These are phyloP conservation scores for Carollia perspicillata DNA, from an alignment of 2,113 vertebrate genomes.

Conservation along the genomic window DNA sequence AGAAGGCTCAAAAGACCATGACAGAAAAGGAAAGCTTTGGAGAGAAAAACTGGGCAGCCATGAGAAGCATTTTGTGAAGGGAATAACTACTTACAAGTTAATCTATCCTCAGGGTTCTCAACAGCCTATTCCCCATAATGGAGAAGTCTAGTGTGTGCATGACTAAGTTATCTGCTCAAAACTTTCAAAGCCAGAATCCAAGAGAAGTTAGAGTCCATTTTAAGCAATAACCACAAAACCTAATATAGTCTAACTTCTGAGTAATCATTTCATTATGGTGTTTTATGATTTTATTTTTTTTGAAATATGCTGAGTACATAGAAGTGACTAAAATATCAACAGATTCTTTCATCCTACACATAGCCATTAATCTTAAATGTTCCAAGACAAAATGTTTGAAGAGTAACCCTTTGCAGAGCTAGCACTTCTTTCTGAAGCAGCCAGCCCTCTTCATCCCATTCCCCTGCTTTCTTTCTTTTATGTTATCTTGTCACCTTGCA, in stretches of 20 bases:
- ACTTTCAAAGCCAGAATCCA: slow-evolving; percentile 49
- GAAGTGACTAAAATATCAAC: slow-evolving; percentile 83
- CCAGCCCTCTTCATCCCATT: not conserved
- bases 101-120: not conserved
- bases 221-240: slow-evolving; percentile 70
- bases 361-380: slow-evolving; percentile 78
- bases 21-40: not conserved
- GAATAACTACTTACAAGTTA: not conserved
- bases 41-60: not conserved
- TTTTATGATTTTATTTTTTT: slow-evolving; percentile 74
- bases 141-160: not conserved
- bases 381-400: slow-evolving; percentile 71
- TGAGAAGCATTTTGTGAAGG: not conserved
- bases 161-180: slow-evolving; percentile 34
- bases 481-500: slow-evolving; percentile 68
- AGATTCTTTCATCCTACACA: slow-evolving; percentile 80
- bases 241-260: slow-evolving; percentile 79
- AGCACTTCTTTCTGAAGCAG: not conserved
- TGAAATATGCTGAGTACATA: slow-evolving; percentile 72
- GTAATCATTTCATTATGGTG: slow-evolving; percentile 78
- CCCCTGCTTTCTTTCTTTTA: not conserved
- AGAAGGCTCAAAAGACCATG: not conserved
- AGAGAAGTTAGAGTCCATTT: slow-evolving; percentile 72
- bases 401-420: slow-evolving; percentile 67
- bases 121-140: not conserved